phyloP scores from a whole-genome alignment of 35 echinoderm and acorn worm genomes.

The Antedon bifida region DNA sequence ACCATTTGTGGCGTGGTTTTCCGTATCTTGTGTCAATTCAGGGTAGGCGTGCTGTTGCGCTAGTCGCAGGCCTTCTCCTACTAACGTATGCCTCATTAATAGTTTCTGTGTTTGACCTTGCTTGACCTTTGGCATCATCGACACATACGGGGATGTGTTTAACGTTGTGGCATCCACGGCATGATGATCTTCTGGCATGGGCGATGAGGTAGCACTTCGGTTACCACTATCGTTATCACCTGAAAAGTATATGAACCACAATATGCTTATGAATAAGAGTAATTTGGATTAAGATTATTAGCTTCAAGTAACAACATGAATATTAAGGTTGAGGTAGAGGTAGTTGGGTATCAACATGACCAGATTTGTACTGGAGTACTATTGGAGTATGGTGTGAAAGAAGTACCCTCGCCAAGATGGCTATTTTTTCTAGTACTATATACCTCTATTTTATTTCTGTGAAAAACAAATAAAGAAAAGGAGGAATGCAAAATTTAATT shows the following conservation, averaged over 20 bases:
- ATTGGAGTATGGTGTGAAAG: no score
- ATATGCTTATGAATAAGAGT: constrained; percentile 21
- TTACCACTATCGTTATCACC: background rate
- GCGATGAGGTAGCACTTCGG: constrained; percentile 5
- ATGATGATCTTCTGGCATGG: background rate
- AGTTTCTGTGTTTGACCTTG: constrained; percentile 30
- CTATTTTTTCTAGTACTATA: no score
- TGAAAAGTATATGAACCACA: background rate
- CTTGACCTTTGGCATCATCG: constrained; percentile 24
- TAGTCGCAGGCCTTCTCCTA: constrained; percentile 66
- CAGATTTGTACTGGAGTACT: no score
- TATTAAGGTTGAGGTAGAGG: no score
- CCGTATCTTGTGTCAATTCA: background rate
- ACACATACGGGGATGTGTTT: constrained; percentile 3
- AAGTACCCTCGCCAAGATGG: no score
- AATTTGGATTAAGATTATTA: no score
- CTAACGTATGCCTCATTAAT: constrained; percentile 59
- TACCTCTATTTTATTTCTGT: no score
- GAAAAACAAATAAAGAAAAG: no score
- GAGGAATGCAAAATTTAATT: no score
- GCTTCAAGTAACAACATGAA: no score
- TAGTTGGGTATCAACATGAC: no score
- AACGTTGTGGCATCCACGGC: background rate
- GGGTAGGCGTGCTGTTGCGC: constrained; percentile 29
- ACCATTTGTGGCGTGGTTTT: background rate